Evolutionary conservation across 2,113 vertebrate genomes (phyloP), one percentile per base, ranked within the genome.

Genomic region (Neotoma lepida): DNA sequence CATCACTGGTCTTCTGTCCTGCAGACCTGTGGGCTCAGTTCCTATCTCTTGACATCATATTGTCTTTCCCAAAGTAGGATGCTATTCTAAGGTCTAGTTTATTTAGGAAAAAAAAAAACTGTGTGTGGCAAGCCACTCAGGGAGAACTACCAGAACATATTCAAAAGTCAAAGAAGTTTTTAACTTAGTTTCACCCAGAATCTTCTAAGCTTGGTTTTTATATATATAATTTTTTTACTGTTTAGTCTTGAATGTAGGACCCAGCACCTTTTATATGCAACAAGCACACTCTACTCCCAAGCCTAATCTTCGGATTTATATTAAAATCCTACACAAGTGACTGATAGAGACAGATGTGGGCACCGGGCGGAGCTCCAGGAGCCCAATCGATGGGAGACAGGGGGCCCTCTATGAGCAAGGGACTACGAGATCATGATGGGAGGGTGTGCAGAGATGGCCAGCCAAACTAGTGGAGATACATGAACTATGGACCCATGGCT

Each of bases 31-130:
- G 63, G 30, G 17, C 26, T 80, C 51, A 88, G 26, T 33, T 8
- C 12, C 35, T 73, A 51, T 2, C 35, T 76, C 68, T 56, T 87
- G 28, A 80, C 41, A 61, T 63, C 61, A 2, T 14, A 12, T 39
- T 77, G 73, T 81, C 66, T 76, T 93, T 93, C 73, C 49, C 33
- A 95, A 56, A 58, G 22, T 30, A 41, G 24, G 71, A 68, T 78
- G 35, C 51, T 88, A 4, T 74, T 91, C 70, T 49, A 70, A 63
- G 68, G 54, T 68, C 71, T 66, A 39, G 39, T n/a, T 78, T 33
- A 44, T 68, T 58, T 74, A 88, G 39, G 24, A 28, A 63, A 63
- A 63, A 51, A 91, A 66, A 71, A 41, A 56, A 41, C 2, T 63
- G 33, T 33, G 3, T 76, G 4, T 61, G 33, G 4, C 24, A 84